phyloP scores from a whole-genome alignment of 2,888 invertebrate species.

The Nomada fucata region DNA sequence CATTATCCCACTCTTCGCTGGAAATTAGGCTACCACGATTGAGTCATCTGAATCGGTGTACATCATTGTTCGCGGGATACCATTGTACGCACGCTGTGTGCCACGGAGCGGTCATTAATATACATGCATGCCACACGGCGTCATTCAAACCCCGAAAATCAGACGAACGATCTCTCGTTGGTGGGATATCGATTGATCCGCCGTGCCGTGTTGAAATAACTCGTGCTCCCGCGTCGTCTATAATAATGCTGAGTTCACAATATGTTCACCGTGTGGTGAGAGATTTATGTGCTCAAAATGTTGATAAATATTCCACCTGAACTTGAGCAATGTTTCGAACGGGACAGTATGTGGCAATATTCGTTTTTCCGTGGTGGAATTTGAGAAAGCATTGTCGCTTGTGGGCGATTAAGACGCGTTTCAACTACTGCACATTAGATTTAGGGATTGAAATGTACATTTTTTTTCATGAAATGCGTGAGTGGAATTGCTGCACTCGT shows the following conservation, averaged over 20 bases:
- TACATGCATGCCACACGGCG: slow-evolving; percentile 63
- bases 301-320: slow-evolving; percentile 7
- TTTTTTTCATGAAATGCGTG: too few species aligned
- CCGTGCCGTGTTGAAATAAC: slow-evolving; percentile 27
- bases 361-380: too few species aligned
- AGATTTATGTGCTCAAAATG: slow-evolving; percentile 18
- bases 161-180: slow-evolving; percentile 60
- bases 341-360: too few species aligned
- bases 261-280: slow-evolving; percentile 1
- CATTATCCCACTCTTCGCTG: slow-evolving; percentile 12
- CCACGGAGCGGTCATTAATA: slow-evolving; percentile 68
- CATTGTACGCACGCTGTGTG: slow-evolving; percentile 66
- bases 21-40: slow-evolving; percentile 72
- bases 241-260: slow-evolving; percentile 26
- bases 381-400: too few species aligned
- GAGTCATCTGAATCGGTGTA: slow-evolving; percentile 78
- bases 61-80: slow-evolving; percentile 71
- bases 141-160: slow-evolving; percentile 70
- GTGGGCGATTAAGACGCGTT: too few species aligned
- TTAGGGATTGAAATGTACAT: too few species aligned
- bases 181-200: slow-evolving; percentile 58
- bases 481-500: too few species aligned
- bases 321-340: too few species aligned
- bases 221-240: slow-evolving; percentile 19
- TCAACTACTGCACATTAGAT: too few species aligned